Evolutionary conservation across 2,113 vertebrate species (phyloP), one percentile per base, ranked within the genome.

Genomic region (Urocolius indicus): DNA sequence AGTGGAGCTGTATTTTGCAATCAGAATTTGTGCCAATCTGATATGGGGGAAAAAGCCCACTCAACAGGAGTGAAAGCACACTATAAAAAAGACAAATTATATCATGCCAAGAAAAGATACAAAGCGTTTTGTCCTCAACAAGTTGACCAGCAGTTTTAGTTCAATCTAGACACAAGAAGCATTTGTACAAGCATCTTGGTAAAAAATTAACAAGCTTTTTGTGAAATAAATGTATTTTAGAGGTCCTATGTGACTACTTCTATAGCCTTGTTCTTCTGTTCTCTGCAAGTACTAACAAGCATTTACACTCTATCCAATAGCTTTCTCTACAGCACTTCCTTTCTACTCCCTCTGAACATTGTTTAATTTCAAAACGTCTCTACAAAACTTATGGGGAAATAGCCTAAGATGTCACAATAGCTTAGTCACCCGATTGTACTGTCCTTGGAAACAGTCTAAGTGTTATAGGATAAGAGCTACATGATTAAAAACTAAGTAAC

Each of bases 31-130:
- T 52, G 55, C 49, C 57, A 19, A 52, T 83, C 62, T 61, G 34
- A 45, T 69, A 21, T 0, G 1, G 18, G 5, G 14, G 5, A 7
- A 3, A 2, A 18, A 38, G 48, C 26, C 15, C 24, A 72, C 52
- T 67, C 43, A 26, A n/a, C 3, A 30, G 19, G 14, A 72, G 27
- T 30, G 38, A 82, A 48, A 90, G 5, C 7, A 58, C 13, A 22
- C 15, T 24, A 29, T 23, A 62, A 43, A 91, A 77, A 77, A 38
- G 9, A 30, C 80, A 83, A 83, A 49, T 4, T 8, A 6, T 15
- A 6, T 26, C 24, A 32, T 12, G 24, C 6, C 14, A 48, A 16
- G 45, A 30, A 27, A 20, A 32, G 8, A 46, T 12, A 62, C 5
- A 77, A n/a, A 41, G 8, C 3, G 3, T 0, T 71, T 75, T 78